phyloP scores from a whole-genome alignment of 2,113 vertebrate genomes.

The Phrynosoma blainvillii region DNA sequence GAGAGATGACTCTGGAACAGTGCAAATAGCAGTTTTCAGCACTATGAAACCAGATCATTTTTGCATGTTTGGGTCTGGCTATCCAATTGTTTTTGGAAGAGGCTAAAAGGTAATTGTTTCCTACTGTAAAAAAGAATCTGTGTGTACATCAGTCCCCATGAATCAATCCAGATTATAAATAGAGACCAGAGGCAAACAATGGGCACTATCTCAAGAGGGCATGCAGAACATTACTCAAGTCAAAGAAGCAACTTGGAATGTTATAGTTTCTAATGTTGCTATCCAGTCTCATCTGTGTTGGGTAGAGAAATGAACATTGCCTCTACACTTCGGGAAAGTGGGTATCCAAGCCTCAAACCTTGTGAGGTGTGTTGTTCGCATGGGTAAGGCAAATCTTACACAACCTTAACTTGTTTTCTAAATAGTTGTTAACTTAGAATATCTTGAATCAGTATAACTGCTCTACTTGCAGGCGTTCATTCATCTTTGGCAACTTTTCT shows the following conservation, averaged over 20 bases:
- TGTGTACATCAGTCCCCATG: not conserved
- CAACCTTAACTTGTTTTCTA: not conserved
- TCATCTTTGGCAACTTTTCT: not conserved
- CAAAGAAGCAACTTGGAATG: not conserved
- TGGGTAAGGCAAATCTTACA: not conserved
- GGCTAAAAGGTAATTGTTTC: not conserved
- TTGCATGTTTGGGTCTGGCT: not conserved
- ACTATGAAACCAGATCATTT: not conserved
- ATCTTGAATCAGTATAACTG: not conserved
- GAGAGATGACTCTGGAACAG: not conserved
- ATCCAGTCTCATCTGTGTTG: not conserved
- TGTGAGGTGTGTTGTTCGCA: not conserved
- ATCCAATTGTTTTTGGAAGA: not conserved
- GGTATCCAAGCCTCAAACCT: not conserved
- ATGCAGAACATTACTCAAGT: not conserved
- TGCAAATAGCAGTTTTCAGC: not conserved
- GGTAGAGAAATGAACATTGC: not conserved
- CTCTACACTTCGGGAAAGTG: not conserved
- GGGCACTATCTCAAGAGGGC: not conserved
- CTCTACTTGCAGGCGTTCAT: not conserved
- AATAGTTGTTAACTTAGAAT: not conserved
- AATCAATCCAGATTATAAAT: not conserved
- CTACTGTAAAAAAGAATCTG: not conserved
- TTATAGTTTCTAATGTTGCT: not conserved
- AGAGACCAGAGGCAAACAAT: not conserved